Base-by-base conservation (phyloP, 2,888 invertebrate species). In the Cheilosia vulpina region DNA sequence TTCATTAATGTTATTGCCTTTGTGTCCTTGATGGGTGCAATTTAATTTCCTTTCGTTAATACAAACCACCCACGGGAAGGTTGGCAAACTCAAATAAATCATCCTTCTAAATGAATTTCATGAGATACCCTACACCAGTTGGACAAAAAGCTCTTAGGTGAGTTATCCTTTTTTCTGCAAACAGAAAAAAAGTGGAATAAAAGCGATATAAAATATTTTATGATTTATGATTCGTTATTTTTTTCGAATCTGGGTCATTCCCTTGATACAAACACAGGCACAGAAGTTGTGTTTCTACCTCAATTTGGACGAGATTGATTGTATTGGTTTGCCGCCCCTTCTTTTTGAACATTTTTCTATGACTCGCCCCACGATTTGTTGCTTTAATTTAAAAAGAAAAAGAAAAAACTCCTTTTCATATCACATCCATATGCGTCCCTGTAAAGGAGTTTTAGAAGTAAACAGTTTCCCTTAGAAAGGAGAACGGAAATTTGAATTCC, bases 1-100 rank as follows among this genome's bases (percentile, higher is more conserved):
- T 75, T 57, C 75, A 65, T 65, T 66, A 57, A 65, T 57, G 47
- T 75, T 57, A 75, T 57, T 57, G 65, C 75, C 53, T 50, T 75
- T 55, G 73, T 75, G 73, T 57, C 47, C 19, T 75, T 75, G 65
- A 65, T 65, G 50, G 50, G 27, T 11, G 57, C 65, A 75, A 75
- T 75, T 75, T 75, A 65, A 75, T 75, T 75, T 75, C 38, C 24
- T 21, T n/a, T 63, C 75, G 9, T 50, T 58, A 52, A 52, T 19
- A 21, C 0, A 11, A 60, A 31, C n/a, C 31, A 43, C 55, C 13
- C 24, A 15, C 4, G 27, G 43, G 24, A 24, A 24, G 24, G 24
- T 24, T 31, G 19, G 19, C 19, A 19, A 53, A 52, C 53, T 34
- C 63, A 73, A 73, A 73, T 73, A 73, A 73, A 73, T 73, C 63